Conservation (phyloP, 2,797 vertebrate genomes). For the Premnoplex brunnescens region DNA sequence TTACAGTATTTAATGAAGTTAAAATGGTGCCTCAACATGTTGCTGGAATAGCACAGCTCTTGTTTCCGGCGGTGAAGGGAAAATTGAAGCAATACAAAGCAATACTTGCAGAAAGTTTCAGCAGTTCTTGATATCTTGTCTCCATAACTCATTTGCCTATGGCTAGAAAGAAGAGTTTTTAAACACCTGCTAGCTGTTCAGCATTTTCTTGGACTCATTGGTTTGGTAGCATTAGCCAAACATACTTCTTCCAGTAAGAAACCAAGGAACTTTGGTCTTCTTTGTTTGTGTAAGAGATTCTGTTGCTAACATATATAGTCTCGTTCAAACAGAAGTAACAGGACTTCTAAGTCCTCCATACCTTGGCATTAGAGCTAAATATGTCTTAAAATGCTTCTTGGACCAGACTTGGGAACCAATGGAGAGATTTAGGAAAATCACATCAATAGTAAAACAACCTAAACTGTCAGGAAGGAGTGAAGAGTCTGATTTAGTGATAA, state of each 20-base stretch:
- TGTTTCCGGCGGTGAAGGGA: neutral
- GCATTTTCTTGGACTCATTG: neutral
- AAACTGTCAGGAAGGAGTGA: neutral
- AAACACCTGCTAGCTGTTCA: neutral
- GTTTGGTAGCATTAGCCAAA: neutral
- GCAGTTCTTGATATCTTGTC: neutral
- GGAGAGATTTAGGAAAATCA: neutral
- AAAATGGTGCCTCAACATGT: neutral
- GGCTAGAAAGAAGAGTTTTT: neutral
- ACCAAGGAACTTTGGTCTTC: neutral
- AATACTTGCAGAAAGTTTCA: neutral
- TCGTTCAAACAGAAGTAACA: neutral
- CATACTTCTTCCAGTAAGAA: neutral
- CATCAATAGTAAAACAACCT: neutral
- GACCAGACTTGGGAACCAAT: neutral
- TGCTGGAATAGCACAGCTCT: neutral
- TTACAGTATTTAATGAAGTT: neutral
- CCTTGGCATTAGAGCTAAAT: neutral
- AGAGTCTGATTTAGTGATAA: neutral
- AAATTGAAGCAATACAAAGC: neutral
- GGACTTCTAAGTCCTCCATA: neutral
- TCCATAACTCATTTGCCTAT: neutral
- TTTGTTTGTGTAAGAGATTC: neutral
- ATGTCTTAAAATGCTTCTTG: neutral
- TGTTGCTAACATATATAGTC: neutral